Percentiles rank a stretch among this genome's conserved stretches.
Evolutionary conservation across 2,113 vertebrate species (phyloP).

Genomic region (Chionomys nivalis): DNA sequence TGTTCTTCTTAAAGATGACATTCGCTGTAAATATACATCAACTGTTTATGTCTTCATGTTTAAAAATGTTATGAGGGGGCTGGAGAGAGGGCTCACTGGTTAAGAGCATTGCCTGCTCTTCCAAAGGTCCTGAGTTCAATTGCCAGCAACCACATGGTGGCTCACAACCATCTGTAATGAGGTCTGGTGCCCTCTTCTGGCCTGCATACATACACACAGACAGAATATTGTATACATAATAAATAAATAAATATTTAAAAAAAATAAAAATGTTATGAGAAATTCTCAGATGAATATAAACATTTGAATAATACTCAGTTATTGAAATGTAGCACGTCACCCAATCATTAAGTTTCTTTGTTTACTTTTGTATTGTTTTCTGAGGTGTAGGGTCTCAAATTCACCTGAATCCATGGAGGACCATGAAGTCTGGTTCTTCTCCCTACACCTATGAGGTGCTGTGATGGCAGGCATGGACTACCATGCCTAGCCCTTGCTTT

Average conservation of each 20-base stretch:
- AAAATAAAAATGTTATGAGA: conserved; percentile 34
- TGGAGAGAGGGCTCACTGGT: no score
- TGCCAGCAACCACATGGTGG: no score
- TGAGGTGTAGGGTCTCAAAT: neutral
- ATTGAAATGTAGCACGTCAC: conserved; percentile 28
- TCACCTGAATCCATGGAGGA: neutral
- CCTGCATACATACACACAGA: no score
- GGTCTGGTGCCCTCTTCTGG: no score
- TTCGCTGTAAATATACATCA: conserved; percentile 6
- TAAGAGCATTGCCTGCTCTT: no score
- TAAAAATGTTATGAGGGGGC: conserved; percentile 30
- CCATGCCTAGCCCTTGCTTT: neutral
- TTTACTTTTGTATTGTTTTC: neutral
- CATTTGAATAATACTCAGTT: neutral
- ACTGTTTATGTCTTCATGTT: conserved; percentile 48
- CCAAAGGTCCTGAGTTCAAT: no score
- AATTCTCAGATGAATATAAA: conserved; percentile 23
- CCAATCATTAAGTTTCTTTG: neutral
- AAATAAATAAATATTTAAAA: no score
- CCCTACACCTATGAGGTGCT: neutral
- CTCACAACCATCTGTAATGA: no score
- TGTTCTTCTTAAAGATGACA: conserved; percentile 50
- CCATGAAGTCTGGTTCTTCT: neutral
- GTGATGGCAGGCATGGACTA: neutral
- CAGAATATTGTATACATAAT: no score